Evolutionary conservation across 2,888 invertebrate genomes (phyloP), one percentile per base, ranked within the genome.

Genomic region (Chrysomela aeneicollis): DNA sequence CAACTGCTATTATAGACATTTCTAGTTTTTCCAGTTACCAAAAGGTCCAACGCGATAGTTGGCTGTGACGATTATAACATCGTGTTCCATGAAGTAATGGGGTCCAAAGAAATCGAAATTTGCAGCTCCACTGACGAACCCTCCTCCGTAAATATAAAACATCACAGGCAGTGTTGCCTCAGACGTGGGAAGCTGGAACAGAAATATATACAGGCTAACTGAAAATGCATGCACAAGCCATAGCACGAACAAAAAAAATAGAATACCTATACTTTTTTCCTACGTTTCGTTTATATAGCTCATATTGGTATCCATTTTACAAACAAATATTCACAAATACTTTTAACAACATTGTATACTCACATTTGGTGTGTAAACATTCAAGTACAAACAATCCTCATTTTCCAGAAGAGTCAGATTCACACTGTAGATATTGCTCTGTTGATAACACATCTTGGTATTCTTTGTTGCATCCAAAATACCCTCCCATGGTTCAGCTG

Each of bases 61-160:
- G 15, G 77, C 69, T 4, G 76, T 76, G 1, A 79, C 79, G 2
- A 79, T 68, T 6, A 79, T 68, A 17, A 79, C 74, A 18, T 71
- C 73, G 61, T 76, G 69, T 54, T 77, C 73, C 30, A 80, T 63
- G 4, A 79, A 63, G 58, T 76, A 77, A 64, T 80, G 77, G 17
- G 79, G 79, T 2, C 78, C 79, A 62, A 74, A 85, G 1, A 82
- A 81, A 0, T 81, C 70, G 19, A 84, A 81, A 19, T 79, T 79
- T 30, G 74, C 71, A 37, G 69, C 70, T 9, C 79, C 79, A 30
- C 64, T 67, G 8, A 78, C 67, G 59, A 80, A 81, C 15, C 75
- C 78, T 8, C 81, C 81, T 6, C 81, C 81, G 64, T 78, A 76
- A 22, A 81, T 78, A 71, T 78, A 79, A 0, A 79, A 76, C 79